phyloP scores from a whole-genome alignment of 2,797 vertebrate species.

The Iguana delicatissima region DNA sequence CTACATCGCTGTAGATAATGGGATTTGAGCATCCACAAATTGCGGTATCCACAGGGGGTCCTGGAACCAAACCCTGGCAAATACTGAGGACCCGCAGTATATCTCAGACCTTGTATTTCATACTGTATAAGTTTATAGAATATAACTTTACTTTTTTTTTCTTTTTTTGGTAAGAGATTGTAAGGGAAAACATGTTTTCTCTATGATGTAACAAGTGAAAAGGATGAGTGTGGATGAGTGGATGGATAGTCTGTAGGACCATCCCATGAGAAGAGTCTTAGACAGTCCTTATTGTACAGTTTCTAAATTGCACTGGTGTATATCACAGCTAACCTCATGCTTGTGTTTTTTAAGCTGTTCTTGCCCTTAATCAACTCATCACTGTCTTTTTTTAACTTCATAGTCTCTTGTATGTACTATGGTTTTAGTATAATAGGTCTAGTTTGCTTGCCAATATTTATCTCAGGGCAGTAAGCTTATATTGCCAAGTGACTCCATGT shows the following conservation, averaged over 20 bases:
- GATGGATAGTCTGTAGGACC: conserved; percentile 24
- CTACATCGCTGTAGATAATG: too few species aligned
- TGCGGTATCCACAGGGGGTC: too few species aligned
- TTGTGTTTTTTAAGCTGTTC: conserved; percentile 62
- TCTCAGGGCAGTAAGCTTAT: conserved; percentile 55
- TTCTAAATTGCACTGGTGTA: conserved; percentile 50
- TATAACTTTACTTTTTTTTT: too few species aligned
- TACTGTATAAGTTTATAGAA: too few species aligned
- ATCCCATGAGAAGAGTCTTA: not conserved
- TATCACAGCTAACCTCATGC: conserved; percentile 37
- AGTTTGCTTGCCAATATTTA: conserved; percentile 66
- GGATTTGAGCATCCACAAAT: too few species aligned
- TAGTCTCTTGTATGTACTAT: conserved; percentile 61
- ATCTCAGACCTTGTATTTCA: too few species aligned
- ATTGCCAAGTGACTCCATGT: conserved; percentile 70
- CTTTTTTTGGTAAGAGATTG: conserved; percentile 1
- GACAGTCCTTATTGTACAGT: not conserved
- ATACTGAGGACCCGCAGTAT: too few species aligned
- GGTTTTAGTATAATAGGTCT: conserved; percentile 54
- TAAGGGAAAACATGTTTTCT: not conserved
- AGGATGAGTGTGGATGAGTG: not conserved
- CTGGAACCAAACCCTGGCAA: too few species aligned
- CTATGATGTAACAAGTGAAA: conserved; percentile 9
- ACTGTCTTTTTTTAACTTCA: conserved; percentile 18
- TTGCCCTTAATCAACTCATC: conserved; percentile 59